These are phyloP conservation scores for Amblyraja radiata DNA, from an alignment of 2,797 vertebrate genomes.

Conservation along the genomic window DNA sequence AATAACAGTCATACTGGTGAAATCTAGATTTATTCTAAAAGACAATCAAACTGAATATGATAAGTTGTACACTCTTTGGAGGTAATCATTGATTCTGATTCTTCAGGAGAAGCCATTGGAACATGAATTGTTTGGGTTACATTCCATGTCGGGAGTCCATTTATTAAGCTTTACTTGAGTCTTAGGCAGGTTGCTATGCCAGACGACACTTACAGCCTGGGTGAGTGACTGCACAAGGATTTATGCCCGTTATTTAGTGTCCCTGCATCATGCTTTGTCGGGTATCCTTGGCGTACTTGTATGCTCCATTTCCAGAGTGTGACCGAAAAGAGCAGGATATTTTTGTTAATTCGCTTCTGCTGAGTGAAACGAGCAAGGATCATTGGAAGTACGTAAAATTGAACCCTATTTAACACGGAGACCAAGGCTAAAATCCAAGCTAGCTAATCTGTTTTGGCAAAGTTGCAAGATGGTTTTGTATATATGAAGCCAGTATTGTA, in stretches of 20 bases:
- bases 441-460: not conserved
- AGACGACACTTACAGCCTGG: not conserved
- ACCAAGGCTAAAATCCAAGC: not conserved
- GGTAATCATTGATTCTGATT: not conserved
- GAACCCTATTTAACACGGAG: not conserved
- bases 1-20: not conserved
- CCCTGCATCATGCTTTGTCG: too few species aligned
- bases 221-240: not conserved
- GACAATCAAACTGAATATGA: not conserved
- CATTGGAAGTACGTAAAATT: not conserved
- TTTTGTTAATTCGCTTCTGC: not conserved
- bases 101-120: not conserved
- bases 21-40: not conserved
- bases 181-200: too few species aligned
- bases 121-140: not conserved
- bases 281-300: not conserved
- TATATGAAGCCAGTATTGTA: not conserved
- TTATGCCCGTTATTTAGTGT: not conserved
- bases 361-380: not conserved
- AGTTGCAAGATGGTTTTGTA: not conserved
- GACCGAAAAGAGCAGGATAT: not conserved
- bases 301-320: not conserved
- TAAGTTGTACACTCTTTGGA: not conserved
- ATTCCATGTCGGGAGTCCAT: too few species aligned
- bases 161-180: too few species aligned